A percentile compares a stretch with the other conserved stretches of the same genome.
phyloP scores from a whole-genome alignment of 2,113 vertebrate species.

The Channa argus region DNA sequence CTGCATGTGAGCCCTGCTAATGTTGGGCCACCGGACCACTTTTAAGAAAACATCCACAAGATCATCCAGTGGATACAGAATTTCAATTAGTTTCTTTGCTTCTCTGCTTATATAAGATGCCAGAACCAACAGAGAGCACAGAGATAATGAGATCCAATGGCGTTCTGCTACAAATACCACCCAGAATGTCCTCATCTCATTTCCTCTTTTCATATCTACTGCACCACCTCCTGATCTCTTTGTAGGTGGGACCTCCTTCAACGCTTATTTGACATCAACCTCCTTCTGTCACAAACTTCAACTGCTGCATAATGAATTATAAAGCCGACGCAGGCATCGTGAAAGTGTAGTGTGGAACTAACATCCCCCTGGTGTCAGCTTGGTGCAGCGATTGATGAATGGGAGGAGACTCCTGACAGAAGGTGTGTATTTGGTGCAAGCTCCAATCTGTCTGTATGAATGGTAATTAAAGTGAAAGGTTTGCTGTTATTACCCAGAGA shows the following conservation, averaged over 20 bases:
- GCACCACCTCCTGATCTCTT: constrained; percentile 6
- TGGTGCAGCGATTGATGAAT: constrained; percentile 34
- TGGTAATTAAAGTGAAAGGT: constrained; percentile 43
- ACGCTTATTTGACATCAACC: constrained; percentile 54
- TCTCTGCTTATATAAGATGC: constrained; percentile 7
- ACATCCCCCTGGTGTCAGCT: constrained; percentile 29
- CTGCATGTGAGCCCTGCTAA: constrained; percentile 26
- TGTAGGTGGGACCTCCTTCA: constrained; percentile 26
- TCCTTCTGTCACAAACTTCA: constrained; percentile 58
- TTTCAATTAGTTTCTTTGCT: constrained; percentile 11
- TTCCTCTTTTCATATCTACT: constrained; percentile 5
- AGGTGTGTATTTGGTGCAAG: constrained; percentile 43
- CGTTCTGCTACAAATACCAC: constrained; percentile 31
- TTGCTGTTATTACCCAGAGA: constrained; percentile 27
- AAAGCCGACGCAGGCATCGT: constrained; percentile 10
- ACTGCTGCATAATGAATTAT: constrained; percentile 35
- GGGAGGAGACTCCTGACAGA: constrained; percentile 62
- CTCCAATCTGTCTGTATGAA: constrained; percentile 51
- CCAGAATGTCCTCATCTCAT: constrained; percentile 40
- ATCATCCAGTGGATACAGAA: constrained; percentile 32
- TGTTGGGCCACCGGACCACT: constrained; percentile 15
- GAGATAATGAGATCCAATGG: constrained; percentile 32
- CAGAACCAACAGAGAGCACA: constrained; percentile 19
- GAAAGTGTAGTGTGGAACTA: constrained; percentile 27
- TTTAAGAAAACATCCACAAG: constrained; percentile 25